These are phyloP conservation scores for Drosophila kikkawai DNA, from an alignment of 1,140 invertebrate genomes.

Conservation along the genomic window DNA sequence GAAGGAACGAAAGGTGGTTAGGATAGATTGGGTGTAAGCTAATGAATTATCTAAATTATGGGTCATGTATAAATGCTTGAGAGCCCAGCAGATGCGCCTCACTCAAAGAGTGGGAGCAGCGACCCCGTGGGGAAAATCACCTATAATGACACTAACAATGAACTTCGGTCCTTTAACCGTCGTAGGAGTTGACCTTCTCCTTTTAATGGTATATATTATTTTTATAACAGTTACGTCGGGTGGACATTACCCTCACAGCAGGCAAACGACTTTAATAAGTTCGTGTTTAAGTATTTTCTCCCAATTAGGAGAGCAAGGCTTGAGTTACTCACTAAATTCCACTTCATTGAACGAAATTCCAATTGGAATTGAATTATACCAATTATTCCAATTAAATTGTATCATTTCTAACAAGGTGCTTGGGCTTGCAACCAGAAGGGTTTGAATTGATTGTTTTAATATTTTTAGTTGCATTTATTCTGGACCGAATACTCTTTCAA, in stretches of 20 bases:
- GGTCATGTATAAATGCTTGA: conserved; percentile 44
- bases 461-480: not conserved
- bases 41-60: conserved; percentile 49
- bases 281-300: not conserved
- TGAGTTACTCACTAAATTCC: not conserved
- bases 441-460: not conserved
- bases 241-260: not conserved
- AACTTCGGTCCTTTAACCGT: conserved; percentile 6
- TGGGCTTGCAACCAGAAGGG: not conserved
- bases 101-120: not conserved
- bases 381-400: not conserved
- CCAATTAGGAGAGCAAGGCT: not conserved
- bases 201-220: conserved; percentile 11
- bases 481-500: too few species aligned
- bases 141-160: conserved; percentile 28
- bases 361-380: not conserved
- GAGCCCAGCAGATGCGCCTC: conserved; percentile 26
- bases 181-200: conserved; percentile 20
- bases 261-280: conserved; percentile 3
- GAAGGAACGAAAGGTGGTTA: not conserved
- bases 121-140: not conserved
- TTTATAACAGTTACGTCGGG: not conserved
- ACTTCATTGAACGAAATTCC: not conserved
- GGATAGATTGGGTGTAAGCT: not conserved
- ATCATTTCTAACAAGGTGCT: not conserved